Evolutionary conservation across 2,888 invertebrate species (phyloP), one percentile per base, ranked within the genome.

Genomic region (Capitulum mitella): DNA sequence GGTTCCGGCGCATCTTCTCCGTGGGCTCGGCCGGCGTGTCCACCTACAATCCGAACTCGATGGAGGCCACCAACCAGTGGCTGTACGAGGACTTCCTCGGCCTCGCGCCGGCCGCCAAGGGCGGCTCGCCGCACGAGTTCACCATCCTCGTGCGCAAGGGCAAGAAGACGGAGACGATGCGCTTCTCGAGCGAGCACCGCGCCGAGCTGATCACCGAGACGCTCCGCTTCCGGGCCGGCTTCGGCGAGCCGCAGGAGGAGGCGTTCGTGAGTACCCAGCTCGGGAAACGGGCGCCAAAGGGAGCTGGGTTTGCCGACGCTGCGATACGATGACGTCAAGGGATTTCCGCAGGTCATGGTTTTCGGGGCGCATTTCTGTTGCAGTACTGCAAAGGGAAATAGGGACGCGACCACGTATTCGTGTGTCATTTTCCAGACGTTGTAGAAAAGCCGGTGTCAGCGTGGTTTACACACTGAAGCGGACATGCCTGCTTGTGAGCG

Each of bases 1-100:
- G 93, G 85, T 99, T 99, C 87, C 97, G 97, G 86, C 89, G 99
- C 83, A 94, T 99, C 84, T 95, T 99, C 86, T 96, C 98, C 16
- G 92, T 99, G 84, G 98, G 98, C 79, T 93, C 95, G 64, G 90
- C 92, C 85, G 98, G 97, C 51, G 93, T 99, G 83, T 95, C 98
- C 77, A 99, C 99, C 0, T 98, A 98, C 87, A 98, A 98, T 87
- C 98, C 95, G n/a, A 90, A 89, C 81, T 92, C 90, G 82, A 88
- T 94, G 83, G 95, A 95, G 85, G 89, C 94, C 82, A 99, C 99
- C 79, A 99, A 99, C 87, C 93, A 94, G 87, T 95, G 95, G 95
- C 88, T 91, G 78, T 95, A 93, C 84, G 89, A 90, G 6, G 94
- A 94, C 84, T 80, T 82, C 48, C 79, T 82, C 77, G 80, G 79